Percentiles rank a stretch among this genome's conserved stretches.
Conservation (phyloP, 2,888 invertebrate genomes). For the Coronaproctus castanopsis region DNA sequence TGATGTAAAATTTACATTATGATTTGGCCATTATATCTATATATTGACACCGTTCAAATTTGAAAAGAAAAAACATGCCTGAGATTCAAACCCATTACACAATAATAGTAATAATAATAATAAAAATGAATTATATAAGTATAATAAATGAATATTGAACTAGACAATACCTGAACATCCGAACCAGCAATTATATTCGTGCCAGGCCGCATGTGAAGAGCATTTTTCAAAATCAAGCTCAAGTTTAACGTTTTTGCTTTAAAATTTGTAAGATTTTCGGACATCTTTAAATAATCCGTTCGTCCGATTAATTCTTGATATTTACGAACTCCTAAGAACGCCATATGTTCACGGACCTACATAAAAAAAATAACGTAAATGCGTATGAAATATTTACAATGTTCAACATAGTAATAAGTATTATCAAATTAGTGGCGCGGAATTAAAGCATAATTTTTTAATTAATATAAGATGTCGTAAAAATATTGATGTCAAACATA, state of each 20-base stretch:
- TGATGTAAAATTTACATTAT: no score
- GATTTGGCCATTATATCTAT: no score
- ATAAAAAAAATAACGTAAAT: no score
- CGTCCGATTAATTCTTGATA: constrained; percentile 84
- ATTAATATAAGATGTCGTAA: no score
- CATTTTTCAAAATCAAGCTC: constrained; percentile 66
- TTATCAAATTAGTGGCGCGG: not conserved
- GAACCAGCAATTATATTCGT: constrained; percentile 80
- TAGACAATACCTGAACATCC: constrained; percentile 46
- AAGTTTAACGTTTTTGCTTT: constrained; percentile 77
- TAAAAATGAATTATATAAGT: no score
- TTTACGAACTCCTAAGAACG: constrained; percentile 64
- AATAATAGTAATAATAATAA: no score
- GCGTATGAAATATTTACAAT: not conserved
- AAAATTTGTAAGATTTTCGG: constrained; percentile 40
- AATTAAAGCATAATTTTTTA: not conserved
- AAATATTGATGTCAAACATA: no score
- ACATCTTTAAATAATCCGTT: constrained; percentile 66
- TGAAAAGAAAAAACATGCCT: no score
- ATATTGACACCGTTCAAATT: no score
- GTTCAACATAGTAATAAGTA: not conserved
- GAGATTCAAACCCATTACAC: no score
- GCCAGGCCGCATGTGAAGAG: constrained; percentile 70
- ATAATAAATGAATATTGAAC: no score
- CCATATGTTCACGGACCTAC: constrained; percentile 73